These are phyloP conservation scores for Spea multiplicata DNA, from an alignment of 2,113 vertebrate genomes.

Conservation along the genomic window DNA sequence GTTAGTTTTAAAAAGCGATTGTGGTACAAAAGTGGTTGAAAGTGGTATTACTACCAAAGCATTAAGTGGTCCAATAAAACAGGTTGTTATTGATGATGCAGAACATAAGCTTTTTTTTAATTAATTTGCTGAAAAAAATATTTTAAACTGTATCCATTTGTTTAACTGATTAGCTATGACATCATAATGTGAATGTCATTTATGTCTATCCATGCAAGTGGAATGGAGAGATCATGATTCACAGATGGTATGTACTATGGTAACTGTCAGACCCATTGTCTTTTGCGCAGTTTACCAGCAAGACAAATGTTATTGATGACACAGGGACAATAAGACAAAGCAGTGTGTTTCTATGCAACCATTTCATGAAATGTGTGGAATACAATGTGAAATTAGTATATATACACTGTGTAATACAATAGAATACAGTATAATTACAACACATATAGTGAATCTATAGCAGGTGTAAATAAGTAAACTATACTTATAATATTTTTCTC, in stretches of 20 bases:
- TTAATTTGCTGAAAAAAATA: not conserved
- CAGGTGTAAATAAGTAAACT: too few relatives aligned
- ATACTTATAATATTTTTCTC: too few relatives aligned
- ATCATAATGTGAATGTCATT: not conserved
- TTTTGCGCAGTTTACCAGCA: conserved; percentile 7
- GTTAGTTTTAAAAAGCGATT: too few relatives aligned
- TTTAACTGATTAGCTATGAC: not conserved
- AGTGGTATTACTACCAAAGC: too few relatives aligned
- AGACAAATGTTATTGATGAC: conserved; percentile 6
- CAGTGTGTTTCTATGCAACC: not conserved
- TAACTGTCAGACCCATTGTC: conserved; percentile 20
- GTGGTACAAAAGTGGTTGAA: too few relatives aligned
- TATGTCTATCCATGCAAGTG: not conserved
- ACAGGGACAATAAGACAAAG: not conserved
- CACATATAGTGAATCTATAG: too few relatives aligned
- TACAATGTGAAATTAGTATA: too few relatives aligned
- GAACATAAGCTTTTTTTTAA: too few relatives aligned
- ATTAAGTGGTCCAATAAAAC: too few relatives aligned
- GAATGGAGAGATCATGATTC: not conserved
- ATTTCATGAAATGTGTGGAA: not conserved
- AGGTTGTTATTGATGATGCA: too few relatives aligned
- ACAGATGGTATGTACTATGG: conserved; percentile 10
- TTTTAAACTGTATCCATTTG: not conserved
- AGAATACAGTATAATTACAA: too few relatives aligned
- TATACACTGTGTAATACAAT: too few relatives aligned